phyloP scores from a whole-genome alignment of 1,140 invertebrate species.

The Papilio helenus region DNA sequence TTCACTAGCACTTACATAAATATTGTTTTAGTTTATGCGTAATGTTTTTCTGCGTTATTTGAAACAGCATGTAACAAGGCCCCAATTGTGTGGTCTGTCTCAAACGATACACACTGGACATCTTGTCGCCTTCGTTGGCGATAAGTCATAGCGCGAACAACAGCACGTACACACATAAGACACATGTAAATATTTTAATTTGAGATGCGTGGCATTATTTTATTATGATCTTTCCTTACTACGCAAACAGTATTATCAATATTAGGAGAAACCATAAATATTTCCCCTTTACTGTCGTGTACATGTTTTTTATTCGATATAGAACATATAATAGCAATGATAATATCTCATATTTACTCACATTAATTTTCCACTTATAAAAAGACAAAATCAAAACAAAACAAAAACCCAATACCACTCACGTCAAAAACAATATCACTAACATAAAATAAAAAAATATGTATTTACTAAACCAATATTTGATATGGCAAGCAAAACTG shows the following conservation, averaged over 20 bases:
- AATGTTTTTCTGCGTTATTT: too few species aligned
- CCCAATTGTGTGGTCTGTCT: not conserved
- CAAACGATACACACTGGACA: not conserved
- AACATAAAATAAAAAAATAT: conserved; percentile 19
- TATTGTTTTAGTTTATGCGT: too few species aligned
- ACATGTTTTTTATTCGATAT: too few species aligned
- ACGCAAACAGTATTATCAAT: too few species aligned
- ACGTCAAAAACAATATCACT: conserved; percentile 22
- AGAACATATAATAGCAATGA: too few species aligned
- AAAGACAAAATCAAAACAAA: not conserved
- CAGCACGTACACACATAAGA: not conserved
- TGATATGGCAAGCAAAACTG: conserved; percentile 31
- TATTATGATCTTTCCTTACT: not conserved
- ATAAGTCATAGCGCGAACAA: not conserved
- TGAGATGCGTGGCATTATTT: not conserved
- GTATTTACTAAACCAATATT: conserved; percentile 32
- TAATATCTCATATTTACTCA: too few species aligned
- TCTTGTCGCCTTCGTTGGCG: not conserved
- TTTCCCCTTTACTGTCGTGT: too few species aligned
- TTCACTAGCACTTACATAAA: too few species aligned
- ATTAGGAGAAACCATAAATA: too few species aligned
- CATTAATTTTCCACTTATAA: not conserved
- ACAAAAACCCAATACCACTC: not conserved
- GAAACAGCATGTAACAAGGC: not conserved
- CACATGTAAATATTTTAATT: not conserved